Evolutionary conservation across 1,140 invertebrate genomes (phyloP), one percentile per base, ranked within the genome.

Genomic region (Stegodyphus mimosarum): DNA sequence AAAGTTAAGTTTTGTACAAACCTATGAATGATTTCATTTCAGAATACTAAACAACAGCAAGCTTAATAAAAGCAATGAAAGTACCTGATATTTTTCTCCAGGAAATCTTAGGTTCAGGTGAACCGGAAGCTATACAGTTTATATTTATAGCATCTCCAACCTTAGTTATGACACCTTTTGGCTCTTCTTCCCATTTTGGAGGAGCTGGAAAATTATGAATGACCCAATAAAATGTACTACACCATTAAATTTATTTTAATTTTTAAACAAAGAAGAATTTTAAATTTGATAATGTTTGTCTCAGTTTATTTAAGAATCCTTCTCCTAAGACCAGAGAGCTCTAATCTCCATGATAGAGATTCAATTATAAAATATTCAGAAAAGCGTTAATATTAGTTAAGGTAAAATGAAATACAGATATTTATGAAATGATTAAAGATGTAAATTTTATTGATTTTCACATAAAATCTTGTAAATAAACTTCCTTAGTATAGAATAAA

Each of bases 141-240:
- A 85, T n/a, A 6, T 9, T n/a, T 6, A 85, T 48, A 9, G 83
- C 50, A 51, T 15, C 18, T 13, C 73, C 83, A 50, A 77, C 55
- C 4, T 18, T 77, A 9, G 83, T 70, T 18, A 60, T 49, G 18
- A 76, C 93, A 89, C 98, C 96, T 88, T 93, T 92, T 0, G 97
- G 97, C 89, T 98, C 96, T 86, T 96, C 92, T 6, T 95, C 93
- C 97, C 97, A 98, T 88, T 95, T 93, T 13, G 96, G 96, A 11
- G 97, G 96, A 73, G 98, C 96, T 97, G 89, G 81, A 92, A 92
- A 76, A 87, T 72, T 88, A 69, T 33, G 33, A 33, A 33, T 33
- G 33, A 33, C 3, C 33, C 33, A 33, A 33, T n/a, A 33, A 33
- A 33, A 33, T 33, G 33, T 33, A 33, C 33, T 33, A 33, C 33